phyloP scores from a whole-genome alignment of 2,797 vertebrate species.

The Neostethus bicornis region DNA sequence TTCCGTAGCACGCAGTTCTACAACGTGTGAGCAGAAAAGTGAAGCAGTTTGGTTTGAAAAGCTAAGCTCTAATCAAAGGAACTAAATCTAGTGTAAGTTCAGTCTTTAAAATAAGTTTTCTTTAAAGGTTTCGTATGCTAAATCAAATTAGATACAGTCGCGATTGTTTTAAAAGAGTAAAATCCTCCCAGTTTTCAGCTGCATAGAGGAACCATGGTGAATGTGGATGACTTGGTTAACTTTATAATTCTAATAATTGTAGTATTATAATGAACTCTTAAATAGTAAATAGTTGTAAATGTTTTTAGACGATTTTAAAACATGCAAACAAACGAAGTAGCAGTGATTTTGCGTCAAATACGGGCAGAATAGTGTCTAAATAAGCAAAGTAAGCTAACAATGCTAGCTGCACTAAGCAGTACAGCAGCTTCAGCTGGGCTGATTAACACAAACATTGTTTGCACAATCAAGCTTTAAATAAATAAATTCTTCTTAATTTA shows the following conservation, averaged over 20 bases:
- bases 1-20: constrained; percentile 65
- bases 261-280: accelerated
- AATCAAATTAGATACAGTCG: too few species aligned
- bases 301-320: too few species aligned
- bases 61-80: background rate
- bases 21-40: constrained; percentile 53
- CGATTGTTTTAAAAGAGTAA: background rate
- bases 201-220: constrained; percentile 8
- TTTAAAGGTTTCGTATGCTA: accelerated
- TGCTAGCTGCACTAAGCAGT: too few species aligned
- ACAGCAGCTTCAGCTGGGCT: too few species aligned
- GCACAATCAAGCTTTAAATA: too few species aligned
- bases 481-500: too few species aligned
- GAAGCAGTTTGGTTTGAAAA: constrained; percentile 8
- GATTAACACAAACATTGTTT: too few species aligned
- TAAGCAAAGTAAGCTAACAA: too few species aligned
- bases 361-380: too few species aligned
- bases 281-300: too few species aligned
- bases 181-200: background rate
- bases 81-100: constrained; percentile 39
- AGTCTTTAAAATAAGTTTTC: accelerated
- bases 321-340: too few species aligned
- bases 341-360: too few species aligned
- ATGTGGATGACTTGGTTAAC: background rate
- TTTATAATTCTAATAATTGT: background rate